phyloP scores from a whole-genome alignment of 1,140 invertebrate species.

The Eurosta solidaginis region DNA sequence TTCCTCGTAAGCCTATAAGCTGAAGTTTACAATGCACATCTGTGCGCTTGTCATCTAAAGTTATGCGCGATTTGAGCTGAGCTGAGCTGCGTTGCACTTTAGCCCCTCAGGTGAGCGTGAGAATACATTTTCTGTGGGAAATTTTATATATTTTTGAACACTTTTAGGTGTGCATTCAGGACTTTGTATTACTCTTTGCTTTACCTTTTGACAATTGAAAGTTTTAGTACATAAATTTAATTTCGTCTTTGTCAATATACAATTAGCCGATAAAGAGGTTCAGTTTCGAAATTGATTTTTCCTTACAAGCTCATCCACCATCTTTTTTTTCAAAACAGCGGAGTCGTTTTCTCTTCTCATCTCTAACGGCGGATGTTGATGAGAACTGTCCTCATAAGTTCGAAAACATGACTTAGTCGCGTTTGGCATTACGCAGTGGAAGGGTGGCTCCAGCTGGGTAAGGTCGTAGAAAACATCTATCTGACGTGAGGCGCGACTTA shows the following conservation, averaged over 20 bases:
- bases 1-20: neutral
- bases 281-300: too few species aligned
- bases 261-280: neutral
- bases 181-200: neutral
- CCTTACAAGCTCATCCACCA: too few species aligned
- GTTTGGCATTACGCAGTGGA: too few species aligned
- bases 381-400: too few species aligned
- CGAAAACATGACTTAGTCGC: too few species aligned
- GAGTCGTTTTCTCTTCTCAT: too few species aligned
- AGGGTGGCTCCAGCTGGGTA: too few species aligned
- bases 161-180: neutral
- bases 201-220: neutral
- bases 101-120: slow-evolving; percentile 19
- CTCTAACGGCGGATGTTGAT: too few species aligned
- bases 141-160: neutral
- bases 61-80: neutral
- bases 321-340: too few species aligned
- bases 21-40: slow-evolving; percentile 14
- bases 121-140: slow-evolving; percentile 19
- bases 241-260: neutral
- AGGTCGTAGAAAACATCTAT: too few species aligned
- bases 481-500: too few species aligned
- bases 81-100: neutral
- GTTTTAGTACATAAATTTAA: neutral
- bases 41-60: neutral